These are phyloP conservation scores for Dusona sp. DNA, from an alignment of 2,888 invertebrate genomes.

Conservation along the genomic window DNA sequence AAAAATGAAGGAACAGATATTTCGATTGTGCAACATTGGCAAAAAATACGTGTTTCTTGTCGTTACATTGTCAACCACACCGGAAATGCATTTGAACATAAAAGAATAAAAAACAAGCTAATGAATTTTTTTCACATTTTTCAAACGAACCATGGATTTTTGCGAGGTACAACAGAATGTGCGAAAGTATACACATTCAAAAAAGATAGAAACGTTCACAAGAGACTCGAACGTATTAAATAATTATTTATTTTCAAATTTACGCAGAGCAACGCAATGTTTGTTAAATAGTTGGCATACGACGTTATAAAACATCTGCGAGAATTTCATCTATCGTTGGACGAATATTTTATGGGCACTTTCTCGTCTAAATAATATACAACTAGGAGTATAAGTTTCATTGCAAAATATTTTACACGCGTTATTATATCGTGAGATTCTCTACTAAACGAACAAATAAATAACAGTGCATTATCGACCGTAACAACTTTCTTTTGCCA, in stretches of 20 bases:
- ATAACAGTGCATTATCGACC: neutral
- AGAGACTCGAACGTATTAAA: neutral
- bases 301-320: neutral
- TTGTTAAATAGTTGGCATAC: neutral
- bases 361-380: neutral
- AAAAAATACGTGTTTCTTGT: neutral
- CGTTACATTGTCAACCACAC: conserved; percentile 1
- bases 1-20: neutral
- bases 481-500: neutral
- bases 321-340: neutral
- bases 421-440: neutral
- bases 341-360: conserved; percentile 3
- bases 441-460: neutral
- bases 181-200: neutral
- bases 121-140: neutral
- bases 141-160: neutral
- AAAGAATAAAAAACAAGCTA: neutral
- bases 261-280: neutral
- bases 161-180: neutral
- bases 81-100: neutral
- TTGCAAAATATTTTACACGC: neutral
- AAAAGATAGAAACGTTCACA: neutral
- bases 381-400: neutral
- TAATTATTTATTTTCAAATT: neutral
- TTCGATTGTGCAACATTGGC: conserved; percentile 23